Evolutionary conservation across 2,797 vertebrate species (phyloP), one percentile per base, ranked within the genome.

Genomic region (Natrix natrix): DNA sequence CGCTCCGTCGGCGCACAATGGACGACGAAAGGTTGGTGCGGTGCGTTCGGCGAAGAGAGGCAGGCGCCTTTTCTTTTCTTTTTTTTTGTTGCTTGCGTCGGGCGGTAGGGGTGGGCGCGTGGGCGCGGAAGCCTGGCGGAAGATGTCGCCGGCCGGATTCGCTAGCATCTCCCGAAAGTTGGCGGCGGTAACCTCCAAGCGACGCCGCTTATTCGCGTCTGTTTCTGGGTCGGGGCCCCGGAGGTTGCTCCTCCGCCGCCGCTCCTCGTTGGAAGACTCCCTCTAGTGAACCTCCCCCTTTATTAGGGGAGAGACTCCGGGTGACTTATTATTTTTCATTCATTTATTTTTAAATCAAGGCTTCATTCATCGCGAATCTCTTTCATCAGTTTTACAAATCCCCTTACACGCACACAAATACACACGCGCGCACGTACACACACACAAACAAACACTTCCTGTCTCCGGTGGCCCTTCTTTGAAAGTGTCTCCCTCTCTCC

Each of bases 21-120:
- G 97, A 97, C 94, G 96, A 97, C 90, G 97, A 98, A 96, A 98
- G 98, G 97, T 98, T 91, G 91, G 97, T 96, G 54, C 90, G 86
- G 93, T 63, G 86, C 78, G 63, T 22, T 63, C 56, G 87, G 54
- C 60, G 83, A 20, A 87, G 32, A 59, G 43, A 55, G 57, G 93
- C 74, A 90, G 66, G 26, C 86, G 93, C 93, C 93, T 97, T 61
- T 22, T 59, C 17, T 26, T 28, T 61, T 59, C 20, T 26, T 28
- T 28, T 63, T 63, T 12, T 56, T 56, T 95, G 95, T 92, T 94
- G 93, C 93, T 92, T 93, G 91, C 56, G 11, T 86, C 54, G 89
- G 17, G 57, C 93, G 56, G 93, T 89, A 89, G 55, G 78, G 83
- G 92, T 52, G 86, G 86, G 24, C 26, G 28, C 8, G 52, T 87